phyloP scores from a whole-genome alignment of 2,888 invertebrate species.

The Volucella zonaria region DNA sequence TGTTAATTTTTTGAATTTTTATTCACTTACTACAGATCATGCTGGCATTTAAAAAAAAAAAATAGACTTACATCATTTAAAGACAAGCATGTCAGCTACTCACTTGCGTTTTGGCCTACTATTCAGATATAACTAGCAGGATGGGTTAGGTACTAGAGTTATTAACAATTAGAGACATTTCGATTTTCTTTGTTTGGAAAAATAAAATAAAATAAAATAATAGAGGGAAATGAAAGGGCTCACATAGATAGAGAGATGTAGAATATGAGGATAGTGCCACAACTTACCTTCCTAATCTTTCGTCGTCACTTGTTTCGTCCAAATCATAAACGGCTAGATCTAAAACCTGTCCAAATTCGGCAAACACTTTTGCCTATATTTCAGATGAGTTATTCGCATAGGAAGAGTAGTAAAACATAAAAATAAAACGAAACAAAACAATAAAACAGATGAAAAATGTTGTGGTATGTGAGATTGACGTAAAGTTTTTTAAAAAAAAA shows the following conservation, averaged over 20 bases:
- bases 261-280: slow-evolving; percentile 4
- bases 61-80: not conserved
- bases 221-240: slow-evolving; percentile 32
- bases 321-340: slow-evolving; percentile 91
- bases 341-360: slow-evolving; percentile 83
- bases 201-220: slow-evolving; percentile 30
- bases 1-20: not conserved
- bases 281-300: slow-evolving; percentile 94
- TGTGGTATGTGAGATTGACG: slow-evolving; percentile 62
- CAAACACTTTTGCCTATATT: slow-evolving; percentile 81
- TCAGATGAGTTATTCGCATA: slow-evolving; percentile 63
- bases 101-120: slow-evolving; percentile 62
- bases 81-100: slow-evolving; percentile 43
- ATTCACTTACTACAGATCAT: not conserved
- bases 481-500: too few relatives aligned
- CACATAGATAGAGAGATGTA: slow-evolving; percentile 21
- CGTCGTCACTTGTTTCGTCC: slow-evolving; percentile 95
- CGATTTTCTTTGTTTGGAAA: slow-evolving; percentile 35
- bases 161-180: slow-evolving; percentile 70
- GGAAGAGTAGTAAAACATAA: slow-evolving; percentile 75
- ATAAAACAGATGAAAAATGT: slow-evolving; percentile 68
- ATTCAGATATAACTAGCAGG: slow-evolving; percentile 40
- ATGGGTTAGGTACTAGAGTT: slow-evolving; percentile 38
- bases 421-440: slow-evolving; percentile 75
- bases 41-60: not conserved